Evolutionary conservation across 2,797 vertebrate species (phyloP), one percentile per base, ranked within the genome.

Genomic region (Lacerta bilineata): DNA sequence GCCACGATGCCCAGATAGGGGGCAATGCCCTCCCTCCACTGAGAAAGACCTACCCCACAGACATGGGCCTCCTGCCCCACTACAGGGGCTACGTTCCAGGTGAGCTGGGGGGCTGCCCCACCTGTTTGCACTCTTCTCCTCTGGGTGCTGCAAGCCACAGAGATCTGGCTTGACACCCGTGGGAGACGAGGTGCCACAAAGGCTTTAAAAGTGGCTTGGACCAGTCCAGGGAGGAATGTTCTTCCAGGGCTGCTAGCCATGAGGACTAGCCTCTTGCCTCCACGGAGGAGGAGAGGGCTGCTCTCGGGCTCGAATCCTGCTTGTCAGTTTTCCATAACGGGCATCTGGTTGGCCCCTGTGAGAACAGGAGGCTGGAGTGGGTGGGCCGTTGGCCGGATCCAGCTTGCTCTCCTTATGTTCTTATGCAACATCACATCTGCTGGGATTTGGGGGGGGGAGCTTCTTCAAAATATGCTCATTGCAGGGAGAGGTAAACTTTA

Each of bases 81-180:
- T 98, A 97, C 74, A 95, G 96, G 0, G 98, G 98, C 87, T 96
- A 98, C 1, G 96, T 98, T 78, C 97, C 98, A 96, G 98, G 98
- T 98, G 17, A 93, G 94, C 43, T 1, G 2, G 29, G 10, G 11
- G 36, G 33, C 33, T 18, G 33, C 13, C 36, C 9, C 7, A 5
- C 1, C 3, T 15, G 17, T 27, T 5, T 17, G 20, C 33, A 1
- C 80, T 8, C 36, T 64, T 23, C 61, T 64, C 61, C 61, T 64
- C 61, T 18, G 61, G 61, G 17, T 23, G 59, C 20, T 61, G 59
- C 68, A 69, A 69, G 8, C 23, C 23, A 25, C 27, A 0, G 68
- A 68, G 27, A 27, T 7, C 69, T 71, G 69, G 61, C 61, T 64
- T 23, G 61, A 18, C 61, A 64, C 20, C 61, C 2, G 20, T 23